Evolutionary conservation across 2,888 invertebrate genomes (phyloP).

Genomic region (Syrphus vitripennis): DNA sequence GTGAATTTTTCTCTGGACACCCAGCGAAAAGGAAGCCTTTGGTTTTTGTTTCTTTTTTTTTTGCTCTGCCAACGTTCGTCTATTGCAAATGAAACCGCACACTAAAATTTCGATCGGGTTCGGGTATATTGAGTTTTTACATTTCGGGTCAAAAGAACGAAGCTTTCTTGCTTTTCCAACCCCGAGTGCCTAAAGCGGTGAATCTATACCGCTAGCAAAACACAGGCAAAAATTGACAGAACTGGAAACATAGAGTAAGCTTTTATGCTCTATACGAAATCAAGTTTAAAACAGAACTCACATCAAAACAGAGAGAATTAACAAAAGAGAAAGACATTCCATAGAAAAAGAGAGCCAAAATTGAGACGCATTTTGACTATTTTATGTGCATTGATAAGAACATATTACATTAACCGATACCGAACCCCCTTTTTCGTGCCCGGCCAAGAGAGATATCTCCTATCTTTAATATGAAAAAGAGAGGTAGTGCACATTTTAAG

Average conservation of each 20-base stretch:
- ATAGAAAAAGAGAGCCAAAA: neutral
- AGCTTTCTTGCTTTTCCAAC: constrained; percentile 50
- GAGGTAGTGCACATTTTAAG: constrained; percentile 37
- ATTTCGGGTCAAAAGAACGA: constrained; percentile 70
- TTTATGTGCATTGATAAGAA: constrained; percentile 64
- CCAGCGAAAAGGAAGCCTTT: constrained; percentile 47
- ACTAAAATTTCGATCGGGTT: constrained; percentile 68
- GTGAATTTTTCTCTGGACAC: constrained; percentile 42
- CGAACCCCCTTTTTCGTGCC: neutral
- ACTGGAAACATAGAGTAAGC: constrained; percentile 38
- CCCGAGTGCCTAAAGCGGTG: constrained; percentile 25
- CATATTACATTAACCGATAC: neutral
- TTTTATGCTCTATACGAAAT: constrained; percentile 45
- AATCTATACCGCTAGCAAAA: constrained; percentile 38
- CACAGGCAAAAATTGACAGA: constrained; percentile 36
- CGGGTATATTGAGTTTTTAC: constrained; percentile 65
- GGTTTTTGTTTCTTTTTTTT: constrained; percentile 49
- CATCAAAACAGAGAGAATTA: constrained; percentile 66
- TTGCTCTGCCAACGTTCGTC: constrained; percentile 57
- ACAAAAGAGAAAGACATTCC: neutral
- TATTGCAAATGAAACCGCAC: constrained; percentile 66
- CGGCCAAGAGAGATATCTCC: neutral
- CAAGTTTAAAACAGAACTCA: constrained; percentile 39
- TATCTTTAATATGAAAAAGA: constrained; percentile 16
- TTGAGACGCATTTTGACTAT: constrained; percentile 22